A percentile compares a stretch with the other conserved stretches of the same genome.
Conservation (phyloP, 92 coral and sea anemone genomes). For the Porites evermanni region DNA sequence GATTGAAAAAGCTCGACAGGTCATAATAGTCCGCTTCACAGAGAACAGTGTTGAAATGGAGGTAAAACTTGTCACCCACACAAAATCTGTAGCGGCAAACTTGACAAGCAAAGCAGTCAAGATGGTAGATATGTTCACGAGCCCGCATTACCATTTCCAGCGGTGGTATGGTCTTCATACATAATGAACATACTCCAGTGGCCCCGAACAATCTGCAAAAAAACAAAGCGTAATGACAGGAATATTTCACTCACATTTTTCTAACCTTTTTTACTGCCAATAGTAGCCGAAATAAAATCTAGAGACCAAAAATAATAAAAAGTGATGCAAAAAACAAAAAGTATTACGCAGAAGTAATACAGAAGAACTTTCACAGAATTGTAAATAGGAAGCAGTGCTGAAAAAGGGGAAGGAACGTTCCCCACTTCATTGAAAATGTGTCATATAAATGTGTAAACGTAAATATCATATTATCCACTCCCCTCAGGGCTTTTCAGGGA, state of each 20-base stretch:
- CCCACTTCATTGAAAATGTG: no score
- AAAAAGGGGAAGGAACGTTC: no score
- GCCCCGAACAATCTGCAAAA: slow-evolving; percentile 73
- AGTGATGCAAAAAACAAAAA: no score
- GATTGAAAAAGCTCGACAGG: slow-evolving; percentile 34
- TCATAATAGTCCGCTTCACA: slow-evolving; percentile 86
- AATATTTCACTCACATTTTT: background rate
- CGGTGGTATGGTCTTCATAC: slow-evolving; percentile 81
- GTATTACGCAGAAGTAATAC: no score
- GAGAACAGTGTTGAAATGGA: slow-evolving; percentile 70
- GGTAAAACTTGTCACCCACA: slow-evolving; percentile 83
- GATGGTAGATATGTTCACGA: slow-evolving; percentile 78
- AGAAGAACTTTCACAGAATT: no score
- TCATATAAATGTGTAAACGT: no score
- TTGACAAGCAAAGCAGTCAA: slow-evolving; percentile 86
- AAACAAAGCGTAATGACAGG: background rate
- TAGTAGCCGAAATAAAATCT: no score
- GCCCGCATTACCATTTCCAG: slow-evolving; percentile 93
- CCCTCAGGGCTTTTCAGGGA: no score
- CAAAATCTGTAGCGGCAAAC: slow-evolving; percentile 83
- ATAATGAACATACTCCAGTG: slow-evolving; percentile 74
- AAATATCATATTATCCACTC: no score
- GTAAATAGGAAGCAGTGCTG: no score
- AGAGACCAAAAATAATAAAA: no score
- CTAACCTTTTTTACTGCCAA: background rate